Evolutionary conservation across 2,888 invertebrate genomes (phyloP).

Genomic region (Polydesmus complanatus): DNA sequence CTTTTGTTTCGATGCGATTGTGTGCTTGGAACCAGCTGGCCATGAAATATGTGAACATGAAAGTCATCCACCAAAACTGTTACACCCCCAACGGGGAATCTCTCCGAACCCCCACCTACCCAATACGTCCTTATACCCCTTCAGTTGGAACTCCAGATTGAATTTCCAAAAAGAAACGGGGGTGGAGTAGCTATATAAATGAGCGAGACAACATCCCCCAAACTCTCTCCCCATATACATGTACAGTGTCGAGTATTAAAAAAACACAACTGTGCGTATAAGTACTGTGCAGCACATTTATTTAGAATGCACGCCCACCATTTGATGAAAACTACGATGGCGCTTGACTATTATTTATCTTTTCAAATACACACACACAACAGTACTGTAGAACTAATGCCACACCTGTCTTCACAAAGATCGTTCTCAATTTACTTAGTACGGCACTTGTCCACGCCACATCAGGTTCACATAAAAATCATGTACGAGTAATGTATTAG

Average conservation of each 20-base stretch:
- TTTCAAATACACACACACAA: too few species aligned
- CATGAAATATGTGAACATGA: neutral
- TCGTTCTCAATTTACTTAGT: too few species aligned
- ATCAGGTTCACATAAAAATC: too few species aligned
- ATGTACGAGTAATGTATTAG: too few species aligned
- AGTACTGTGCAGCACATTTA: neutral
- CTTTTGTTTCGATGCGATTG: neutral
- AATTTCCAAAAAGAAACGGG: neutral
- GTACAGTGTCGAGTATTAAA: too few species aligned
- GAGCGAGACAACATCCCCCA: neutral
- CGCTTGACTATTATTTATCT: too few species aligned
- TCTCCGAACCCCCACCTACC: neutral
- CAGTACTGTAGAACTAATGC: too few species aligned
- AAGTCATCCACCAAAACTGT: neutral
- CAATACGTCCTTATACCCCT: neutral
- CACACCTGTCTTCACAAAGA: too few species aligned
- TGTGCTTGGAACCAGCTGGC: neutral
- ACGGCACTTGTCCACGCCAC: too few species aligned
- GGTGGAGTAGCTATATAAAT: neutral
- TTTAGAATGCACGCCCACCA: neutral
- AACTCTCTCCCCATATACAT: too few species aligned
- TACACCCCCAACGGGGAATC: neutral
- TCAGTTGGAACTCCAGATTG: neutral
- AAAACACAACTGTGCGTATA: neutral
- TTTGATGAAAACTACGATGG: neutral